Evolutionary conservation across 2,113 vertebrate genomes (phyloP).

Genomic region (Benitochromis conjunctus): DNA sequence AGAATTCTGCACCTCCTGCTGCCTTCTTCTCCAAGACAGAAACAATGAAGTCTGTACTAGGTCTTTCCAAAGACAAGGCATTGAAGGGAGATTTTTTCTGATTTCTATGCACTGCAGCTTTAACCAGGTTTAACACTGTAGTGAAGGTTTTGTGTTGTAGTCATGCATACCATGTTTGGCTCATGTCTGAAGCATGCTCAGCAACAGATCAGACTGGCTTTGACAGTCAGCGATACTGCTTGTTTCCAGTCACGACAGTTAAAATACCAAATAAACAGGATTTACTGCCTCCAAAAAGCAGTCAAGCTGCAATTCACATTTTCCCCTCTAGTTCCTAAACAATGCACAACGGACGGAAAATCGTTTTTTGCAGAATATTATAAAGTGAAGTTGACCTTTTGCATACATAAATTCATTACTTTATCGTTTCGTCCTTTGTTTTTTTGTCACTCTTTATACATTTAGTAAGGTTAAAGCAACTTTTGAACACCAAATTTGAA

Average conservation of each 20-base stretch:
- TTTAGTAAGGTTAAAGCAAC: not conserved
- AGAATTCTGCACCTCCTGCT: not conserved
- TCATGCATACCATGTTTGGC: not conserved
- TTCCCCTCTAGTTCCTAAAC: not conserved
- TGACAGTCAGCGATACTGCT: not conserved
- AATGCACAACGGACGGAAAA: not conserved
- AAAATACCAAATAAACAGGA: not conserved
- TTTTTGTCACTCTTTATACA: not conserved
- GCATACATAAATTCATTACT: not conserved
- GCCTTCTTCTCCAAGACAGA: not conserved
- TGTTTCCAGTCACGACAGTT: not conserved
- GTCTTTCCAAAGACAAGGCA: not conserved
- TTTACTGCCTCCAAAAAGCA: not conserved
- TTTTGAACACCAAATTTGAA: not conserved
- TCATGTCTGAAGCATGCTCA: not conserved
- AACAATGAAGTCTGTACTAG: not conserved
- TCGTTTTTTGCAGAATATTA: not conserved
- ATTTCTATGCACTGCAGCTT: not conserved
- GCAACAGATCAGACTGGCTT: not conserved
- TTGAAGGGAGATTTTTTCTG: not conserved
- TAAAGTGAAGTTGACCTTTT: not conserved
- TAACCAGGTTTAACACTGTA: not conserved
- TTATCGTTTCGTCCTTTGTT: not conserved
- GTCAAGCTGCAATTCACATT: not conserved
- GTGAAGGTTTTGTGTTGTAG: not conserved